phyloP scores from a whole-genome alignment of 1,140 invertebrate genomes.

The Platyscapa corneri region DNA sequence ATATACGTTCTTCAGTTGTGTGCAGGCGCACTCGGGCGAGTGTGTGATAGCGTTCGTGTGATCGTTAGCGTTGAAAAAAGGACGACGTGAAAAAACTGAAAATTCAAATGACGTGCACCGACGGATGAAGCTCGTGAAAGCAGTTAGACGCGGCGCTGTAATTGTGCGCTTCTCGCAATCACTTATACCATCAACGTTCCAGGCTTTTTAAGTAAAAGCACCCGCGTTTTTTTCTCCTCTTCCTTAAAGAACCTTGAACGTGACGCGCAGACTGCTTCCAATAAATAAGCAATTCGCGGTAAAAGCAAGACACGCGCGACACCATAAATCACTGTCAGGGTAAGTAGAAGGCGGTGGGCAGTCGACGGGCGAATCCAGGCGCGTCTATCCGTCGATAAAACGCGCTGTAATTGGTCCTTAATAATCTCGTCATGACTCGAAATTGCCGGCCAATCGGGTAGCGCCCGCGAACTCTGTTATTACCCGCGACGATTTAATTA shows the following conservation, averaged over 20 bases:
- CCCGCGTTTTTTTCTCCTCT: not conserved
- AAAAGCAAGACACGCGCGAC: conserved; percentile 43
- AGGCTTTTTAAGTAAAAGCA: not conserved
- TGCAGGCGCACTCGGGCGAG: no score
- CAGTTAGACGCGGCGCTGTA: not conserved
- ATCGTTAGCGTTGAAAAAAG: not conserved
- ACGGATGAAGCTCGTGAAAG: not conserved
- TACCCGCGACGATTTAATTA: conserved; percentile 72
- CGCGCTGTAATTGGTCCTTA: conserved; percentile 69
- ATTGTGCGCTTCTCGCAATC: conserved; percentile 36
- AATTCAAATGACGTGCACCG: not conserved
- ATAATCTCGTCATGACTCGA: conserved; percentile 73
- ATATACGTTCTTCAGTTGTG: not conserved
- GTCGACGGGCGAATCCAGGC: conserved; percentile 51
- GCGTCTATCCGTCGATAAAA: conserved; percentile 66
- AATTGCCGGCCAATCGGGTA: conserved; percentile 62
- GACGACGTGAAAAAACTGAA: not conserved
- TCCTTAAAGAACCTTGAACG: not conserved
- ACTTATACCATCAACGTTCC: conserved; percentile 12
- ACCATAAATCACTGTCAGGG: conserved; percentile 67
- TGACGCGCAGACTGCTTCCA: conserved; percentile 2
- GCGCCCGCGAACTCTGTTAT: conserved; percentile 66
- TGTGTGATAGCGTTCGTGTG: no score
- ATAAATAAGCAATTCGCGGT: conserved; percentile 58
- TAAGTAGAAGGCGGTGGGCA: conserved; percentile 69